phyloP scores from a whole-genome alignment of 2,797 vertebrate species.

The Arremon aurantiirostris region DNA sequence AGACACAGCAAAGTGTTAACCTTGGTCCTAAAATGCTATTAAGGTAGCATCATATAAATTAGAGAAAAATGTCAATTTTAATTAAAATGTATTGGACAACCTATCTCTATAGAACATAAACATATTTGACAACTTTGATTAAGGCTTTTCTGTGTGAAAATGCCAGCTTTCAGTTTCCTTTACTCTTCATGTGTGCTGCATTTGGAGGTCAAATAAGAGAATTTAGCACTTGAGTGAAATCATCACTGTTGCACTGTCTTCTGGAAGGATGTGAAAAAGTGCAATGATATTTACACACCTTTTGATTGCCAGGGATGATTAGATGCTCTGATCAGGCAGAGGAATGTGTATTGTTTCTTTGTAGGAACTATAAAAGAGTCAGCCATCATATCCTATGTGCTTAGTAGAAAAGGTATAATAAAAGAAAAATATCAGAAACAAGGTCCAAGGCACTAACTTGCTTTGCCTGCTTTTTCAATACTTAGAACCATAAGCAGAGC shows the following conservation, averaged over 20 bases:
- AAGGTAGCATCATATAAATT: background rate
- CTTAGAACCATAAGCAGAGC: background rate
- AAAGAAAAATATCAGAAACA: background rate
- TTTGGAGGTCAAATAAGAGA: constrained; percentile 42
- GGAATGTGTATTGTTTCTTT: background rate
- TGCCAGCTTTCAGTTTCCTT: background rate
- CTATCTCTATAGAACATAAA: background rate
- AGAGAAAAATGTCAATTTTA: background rate
- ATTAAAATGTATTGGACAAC: background rate
- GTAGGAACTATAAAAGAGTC: background rate
- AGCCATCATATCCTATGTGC: background rate
- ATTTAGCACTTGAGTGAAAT: background rate
- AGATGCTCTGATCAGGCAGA: constrained; percentile 11
- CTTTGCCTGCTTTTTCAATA: background rate
- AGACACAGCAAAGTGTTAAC: background rate
- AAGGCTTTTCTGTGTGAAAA: constrained; percentile 16
- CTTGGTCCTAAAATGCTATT: background rate
- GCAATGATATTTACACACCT: constrained; percentile 64
- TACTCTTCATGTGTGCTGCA: background rate
- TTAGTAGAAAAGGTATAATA: background rate
- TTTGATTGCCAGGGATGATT: constrained; percentile 45
- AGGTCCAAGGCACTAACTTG: background rate
- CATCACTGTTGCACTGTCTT: background rate
- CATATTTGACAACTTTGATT: background rate
- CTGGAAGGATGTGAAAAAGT: constrained; percentile 41